Conservation (phyloP, 1,140 invertebrate genomes). For the Chymomyza costata region DNA sequence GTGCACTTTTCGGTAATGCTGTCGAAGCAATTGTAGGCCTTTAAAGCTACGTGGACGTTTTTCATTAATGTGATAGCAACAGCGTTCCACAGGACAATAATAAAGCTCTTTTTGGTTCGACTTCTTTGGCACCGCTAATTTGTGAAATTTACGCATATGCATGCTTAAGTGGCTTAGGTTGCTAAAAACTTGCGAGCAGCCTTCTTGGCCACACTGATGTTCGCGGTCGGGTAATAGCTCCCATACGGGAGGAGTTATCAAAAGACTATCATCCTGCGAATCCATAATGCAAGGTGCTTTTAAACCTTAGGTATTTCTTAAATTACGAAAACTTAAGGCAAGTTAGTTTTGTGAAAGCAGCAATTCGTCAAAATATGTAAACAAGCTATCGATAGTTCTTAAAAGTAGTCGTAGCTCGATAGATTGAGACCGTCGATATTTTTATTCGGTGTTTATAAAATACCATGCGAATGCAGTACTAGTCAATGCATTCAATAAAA, state of each 20-base stretch:
- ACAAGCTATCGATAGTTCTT: too few species aligned
- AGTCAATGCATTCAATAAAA: too few species aligned
- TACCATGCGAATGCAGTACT: too few species aligned
- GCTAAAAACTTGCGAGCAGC: conserved; percentile 37
- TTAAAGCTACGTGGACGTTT: conserved; percentile 45
- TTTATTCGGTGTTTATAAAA: too few species aligned
- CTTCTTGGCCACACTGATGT: conserved; percentile 34
- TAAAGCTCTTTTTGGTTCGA: conserved; percentile 11
- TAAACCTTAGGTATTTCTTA: too few species aligned
- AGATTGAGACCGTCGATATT: too few species aligned
- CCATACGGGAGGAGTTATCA: conserved; percentile 37
- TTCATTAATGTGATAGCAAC: conserved; percentile 34
- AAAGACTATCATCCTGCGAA: too few species aligned
- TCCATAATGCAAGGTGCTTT: too few species aligned
- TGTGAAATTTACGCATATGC: conserved; percentile 43
- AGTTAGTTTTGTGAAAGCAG: too few species aligned
- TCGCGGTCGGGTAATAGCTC: conserved; percentile 43
- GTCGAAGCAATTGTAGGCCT: conserved; percentile 66
- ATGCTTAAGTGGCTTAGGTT: conserved; percentile 53
- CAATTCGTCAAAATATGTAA: too few species aligned
- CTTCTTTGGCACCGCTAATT: conserved; percentile 2
- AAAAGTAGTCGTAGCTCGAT: too few species aligned
- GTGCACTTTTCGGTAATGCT: conserved; percentile 81
- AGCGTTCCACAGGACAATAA: conserved; percentile 42
- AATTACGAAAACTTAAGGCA: too few species aligned